Conservation (phyloP, 2,888 invertebrate species). For the Thera britannica region DNA sequence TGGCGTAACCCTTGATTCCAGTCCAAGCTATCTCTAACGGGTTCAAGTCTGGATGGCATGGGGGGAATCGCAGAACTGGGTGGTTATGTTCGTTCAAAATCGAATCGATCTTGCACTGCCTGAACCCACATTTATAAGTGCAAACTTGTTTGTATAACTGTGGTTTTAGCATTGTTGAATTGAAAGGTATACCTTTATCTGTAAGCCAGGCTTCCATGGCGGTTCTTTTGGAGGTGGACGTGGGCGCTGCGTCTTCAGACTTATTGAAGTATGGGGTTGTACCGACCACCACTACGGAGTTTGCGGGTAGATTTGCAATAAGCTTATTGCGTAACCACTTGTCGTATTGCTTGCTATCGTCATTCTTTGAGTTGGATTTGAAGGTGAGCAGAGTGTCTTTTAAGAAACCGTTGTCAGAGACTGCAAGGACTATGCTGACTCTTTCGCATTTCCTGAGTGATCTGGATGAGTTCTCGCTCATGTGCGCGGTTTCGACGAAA, state of each 20-base stretch:
- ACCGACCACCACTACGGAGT: slow-evolving; percentile 17
- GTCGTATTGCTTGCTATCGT: slow-evolving; percentile 20
- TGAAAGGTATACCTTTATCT: slow-evolving; percentile 23
- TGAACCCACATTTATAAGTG: slow-evolving; percentile 20
- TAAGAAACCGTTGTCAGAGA: slow-evolving; percentile 6
- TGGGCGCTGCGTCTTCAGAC: slow-evolving; percentile 16
- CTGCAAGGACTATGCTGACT: slow-evolving; percentile 14
- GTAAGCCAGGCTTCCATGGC: slow-evolving; percentile 28
- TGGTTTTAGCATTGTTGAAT: slow-evolving; percentile 21
- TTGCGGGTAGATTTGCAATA: slow-evolving; percentile 19
- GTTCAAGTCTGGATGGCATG: slow-evolving; percentile 25
- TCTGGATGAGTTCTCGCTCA: neutral
- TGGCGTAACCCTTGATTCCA: slow-evolving; percentile 9
- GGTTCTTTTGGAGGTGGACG: slow-evolving; percentile 21
- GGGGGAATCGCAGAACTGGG: slow-evolving; percentile 22
- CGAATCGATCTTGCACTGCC: slow-evolving; percentile 20
- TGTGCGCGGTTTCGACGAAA: neutral
- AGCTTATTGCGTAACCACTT: slow-evolving; percentile 20
- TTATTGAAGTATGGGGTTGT: slow-evolving; percentile 18
- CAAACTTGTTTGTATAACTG: slow-evolving; percentile 48
- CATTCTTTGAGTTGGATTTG: slow-evolving; percentile 11
- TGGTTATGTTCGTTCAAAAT: slow-evolving; percentile 14
- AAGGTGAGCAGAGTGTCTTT: slow-evolving; percentile 6
- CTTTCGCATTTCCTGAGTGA: slow-evolving; percentile 5
- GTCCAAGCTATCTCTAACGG: slow-evolving; percentile 24